Evolutionary conservation across 2,113 vertebrate genomes (phyloP), one percentile per base, ranked within the genome.

Genomic region (Diadophis punctatus): DNA sequence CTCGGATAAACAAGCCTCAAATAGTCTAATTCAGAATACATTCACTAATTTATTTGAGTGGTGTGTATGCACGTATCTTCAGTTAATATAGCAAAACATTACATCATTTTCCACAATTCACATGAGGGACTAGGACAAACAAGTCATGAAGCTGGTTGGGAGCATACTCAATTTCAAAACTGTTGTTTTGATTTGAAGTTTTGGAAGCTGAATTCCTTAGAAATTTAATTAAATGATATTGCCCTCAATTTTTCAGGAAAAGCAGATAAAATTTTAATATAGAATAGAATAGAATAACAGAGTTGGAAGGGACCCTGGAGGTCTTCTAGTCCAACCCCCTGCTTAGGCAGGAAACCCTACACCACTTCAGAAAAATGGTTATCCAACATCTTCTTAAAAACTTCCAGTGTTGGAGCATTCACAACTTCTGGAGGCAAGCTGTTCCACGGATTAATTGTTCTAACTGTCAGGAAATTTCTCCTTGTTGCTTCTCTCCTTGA

Each of bases 21-120:
- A 63, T 94, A 93, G 94, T 91, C 86, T 91, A 94, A 96, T 96
- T 97, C 97, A 97, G 94, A 95, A 95, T 96, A 95, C 95, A 97
- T 96, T 94, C 97, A 98, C 95, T 98, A 98, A 98, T 98, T 98
- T 98, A 98, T 98, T 97, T 97, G 94, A 93, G 93, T 55, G 48
- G 30, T 11, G 58, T 63, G 10, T 58, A 27, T 60, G 25, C 9
- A 60, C 9, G 14, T 34, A 30, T 34, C 63, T 74, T 34, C 63
- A 74, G 96, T 96, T 58, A 96, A 97, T 95, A 97, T 97, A 96
- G 93, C 93, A 96, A 96, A 97, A 97, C 98, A 96, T 98, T 98
- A 98, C 98, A 99, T 98, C 98, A 97, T 96, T 98, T 98, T 98
- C 98, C 97, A 96, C 96, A 96, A 97, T 97, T 98, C 92, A 95